Base-by-base conservation (phyloP, 37 sponge, comb jelly and placozoan species). In the Ephydatia muelleri region DNA sequence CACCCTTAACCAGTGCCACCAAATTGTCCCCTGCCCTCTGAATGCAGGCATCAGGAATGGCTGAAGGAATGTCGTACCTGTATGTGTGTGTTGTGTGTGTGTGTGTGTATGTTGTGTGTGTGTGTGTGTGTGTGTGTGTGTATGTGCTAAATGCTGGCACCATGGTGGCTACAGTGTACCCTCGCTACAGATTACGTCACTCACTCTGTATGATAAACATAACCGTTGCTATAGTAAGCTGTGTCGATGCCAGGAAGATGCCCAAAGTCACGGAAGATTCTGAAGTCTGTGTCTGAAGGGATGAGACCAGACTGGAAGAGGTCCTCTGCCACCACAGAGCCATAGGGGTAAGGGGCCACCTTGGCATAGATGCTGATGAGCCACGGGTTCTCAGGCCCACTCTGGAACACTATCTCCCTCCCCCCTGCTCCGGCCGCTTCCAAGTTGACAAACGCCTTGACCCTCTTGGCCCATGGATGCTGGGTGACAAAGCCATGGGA, bases 401-500 rank as follows among this genome's bases (percentile, higher is more conserved):
- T 89, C 68, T 93, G 94, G 68, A 93, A 93, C 11, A 93, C 84
- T 23, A 93, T 83, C 82, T 93, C 94, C 49, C 64, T 89, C 47
- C 94, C 94, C 23, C 94, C 94, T 2, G 94, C 91, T 64, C 94
- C 94, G 2, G 91, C 90, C 1, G 94, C 91, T 68, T 93, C 94
- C 29, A 93, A 64, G 78, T 93, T 93, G 16, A 93, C 26, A 72
- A 93, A 93, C 25, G 77, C 94, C 64, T 71, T 69, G 25, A 90
- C 26, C 35, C 75, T 31, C 16, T 77, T 79, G 25, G 84, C 88
- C 94, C 94, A 93, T 5, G 87, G 84, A 49, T 93, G 87, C 70
- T 93, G 91, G 0, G 91, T 93, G 47, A 90, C 74, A 66, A 93
- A 93, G 0, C 91, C 94, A 83, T 93, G 94, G 29, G 89, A 83